These are phyloP conservation scores for Salmo trutta DNA, from an alignment of 2,797 vertebrate genomes.

Conservation along the genomic window DNA sequence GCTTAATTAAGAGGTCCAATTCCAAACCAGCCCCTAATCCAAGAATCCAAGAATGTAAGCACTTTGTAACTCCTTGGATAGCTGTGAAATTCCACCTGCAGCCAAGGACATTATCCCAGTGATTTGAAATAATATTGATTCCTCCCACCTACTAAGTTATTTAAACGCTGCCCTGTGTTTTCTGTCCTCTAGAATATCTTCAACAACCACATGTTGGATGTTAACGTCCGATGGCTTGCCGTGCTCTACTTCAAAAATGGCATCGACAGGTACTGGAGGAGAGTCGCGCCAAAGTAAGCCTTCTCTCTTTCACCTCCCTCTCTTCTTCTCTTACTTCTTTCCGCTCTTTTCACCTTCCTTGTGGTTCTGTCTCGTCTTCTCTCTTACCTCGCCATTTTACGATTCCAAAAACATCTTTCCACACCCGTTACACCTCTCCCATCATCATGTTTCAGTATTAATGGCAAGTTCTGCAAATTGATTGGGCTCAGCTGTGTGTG, in stretches of 20 bases:
- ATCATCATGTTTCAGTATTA: neutral
- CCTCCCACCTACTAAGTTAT: neutral
- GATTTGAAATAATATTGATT: too few species aligned
- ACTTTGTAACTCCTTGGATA: too few species aligned
- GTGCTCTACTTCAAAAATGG: conserved; percentile 99
- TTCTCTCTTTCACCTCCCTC: conserved; percentile 11
- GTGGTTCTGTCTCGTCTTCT: neutral
- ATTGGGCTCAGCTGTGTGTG: too few species aligned
- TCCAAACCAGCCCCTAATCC: neutral
- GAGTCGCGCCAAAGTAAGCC: conserved; percentile 94
- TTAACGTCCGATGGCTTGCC: conserved; percentile 96
- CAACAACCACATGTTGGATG: conserved; percentile 92
- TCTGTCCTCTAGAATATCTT: conserved; percentile 86
- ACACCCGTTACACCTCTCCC: neutral
- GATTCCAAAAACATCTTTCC: too few species aligned
- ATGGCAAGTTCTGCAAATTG: too few species aligned
- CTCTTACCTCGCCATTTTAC: neutral
- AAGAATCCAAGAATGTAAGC: neutral
- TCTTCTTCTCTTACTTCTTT: conserved; percentile 17
- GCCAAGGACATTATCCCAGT: neutral
- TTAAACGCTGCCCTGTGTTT: neutral
- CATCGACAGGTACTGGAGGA: conserved; percentile 98
- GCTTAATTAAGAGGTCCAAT: too few species aligned
- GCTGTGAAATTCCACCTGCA: neutral
- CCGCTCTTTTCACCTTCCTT: conserved; percentile 9